phyloP scores from a whole-genome alignment of 2,888 invertebrate species.

The Troides helena region DNA sequence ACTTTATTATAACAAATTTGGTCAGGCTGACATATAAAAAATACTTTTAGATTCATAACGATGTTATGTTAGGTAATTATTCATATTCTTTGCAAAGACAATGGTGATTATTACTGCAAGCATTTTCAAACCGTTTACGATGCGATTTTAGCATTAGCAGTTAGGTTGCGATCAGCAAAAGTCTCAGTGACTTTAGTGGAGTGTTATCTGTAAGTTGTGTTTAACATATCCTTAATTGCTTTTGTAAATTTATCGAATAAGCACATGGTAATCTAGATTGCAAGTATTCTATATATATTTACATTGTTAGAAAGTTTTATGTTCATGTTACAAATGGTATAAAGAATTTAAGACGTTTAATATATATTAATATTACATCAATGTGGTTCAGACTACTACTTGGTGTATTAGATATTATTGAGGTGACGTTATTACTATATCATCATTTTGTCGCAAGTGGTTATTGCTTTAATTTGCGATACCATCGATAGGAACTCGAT shows the following conservation, averaged over 20 bases:
- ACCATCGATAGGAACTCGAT: slow-evolving; percentile 10
- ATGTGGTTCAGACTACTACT: slow-evolving; percentile 7
- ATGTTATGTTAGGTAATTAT: not conserved
- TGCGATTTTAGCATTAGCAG: slow-evolving; percentile 30
- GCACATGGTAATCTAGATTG: not conserved
- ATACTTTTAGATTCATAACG: not conserved
- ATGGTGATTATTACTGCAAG: slow-evolving; percentile 9
- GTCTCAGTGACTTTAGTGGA: slow-evolving; percentile 42
- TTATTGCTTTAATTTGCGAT: slow-evolving; percentile 14
- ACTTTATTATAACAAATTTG: too few species aligned
- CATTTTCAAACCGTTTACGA: slow-evolving; percentile 22
- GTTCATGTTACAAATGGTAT: too few species aligned
- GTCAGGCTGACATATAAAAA: not conserved
- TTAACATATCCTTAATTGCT: not conserved
- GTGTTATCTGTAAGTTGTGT: slow-evolving; percentile 38
- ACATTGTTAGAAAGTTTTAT: not conserved
- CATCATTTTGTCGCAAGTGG: slow-evolving; percentile 19
- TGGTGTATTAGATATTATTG: slow-evolving; percentile 13
- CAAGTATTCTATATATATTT: not conserved
- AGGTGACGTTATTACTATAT: slow-evolving; percentile 12
- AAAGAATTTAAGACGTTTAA: too few species aligned
- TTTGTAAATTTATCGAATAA: not conserved
- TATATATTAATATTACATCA: slow-evolving; percentile 10
- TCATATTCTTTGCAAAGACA: not conserved
- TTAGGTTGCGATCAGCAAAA: slow-evolving; percentile 50